Conservation (phyloP, 1,140 invertebrate genomes). For the Mesaphorura yosii region DNA sequence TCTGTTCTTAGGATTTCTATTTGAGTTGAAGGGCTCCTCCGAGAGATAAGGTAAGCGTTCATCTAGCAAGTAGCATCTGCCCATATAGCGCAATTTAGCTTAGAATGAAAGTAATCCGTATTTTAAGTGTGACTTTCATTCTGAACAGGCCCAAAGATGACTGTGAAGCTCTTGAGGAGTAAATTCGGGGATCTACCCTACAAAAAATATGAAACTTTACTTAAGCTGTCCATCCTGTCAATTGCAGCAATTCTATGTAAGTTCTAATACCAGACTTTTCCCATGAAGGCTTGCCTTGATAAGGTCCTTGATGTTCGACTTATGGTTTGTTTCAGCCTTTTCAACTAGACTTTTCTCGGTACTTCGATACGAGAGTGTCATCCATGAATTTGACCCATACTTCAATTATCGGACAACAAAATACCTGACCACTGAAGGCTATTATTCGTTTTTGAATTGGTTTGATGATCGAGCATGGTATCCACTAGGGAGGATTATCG, state of each 20-base stretch:
- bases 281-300: background rate
- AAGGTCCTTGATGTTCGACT: constrained; percentile 10
- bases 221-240: constrained; percentile 82
- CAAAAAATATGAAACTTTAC: constrained; percentile 87
- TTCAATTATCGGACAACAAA: constrained; percentile 97
- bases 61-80: no score
- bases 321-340: constrained; percentile 63
- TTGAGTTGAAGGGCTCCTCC: no score
- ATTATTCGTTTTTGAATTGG: constrained; percentile 98
- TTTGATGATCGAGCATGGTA: constrained; percentile 99
- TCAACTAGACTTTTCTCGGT: constrained; percentile 90
- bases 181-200: constrained; percentile 38
- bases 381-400: constrained; percentile 98
- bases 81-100: no score
- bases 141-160: no score
- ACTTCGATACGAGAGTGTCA: constrained; percentile 92
- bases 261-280: constrained; percentile 32
- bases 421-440: constrained; percentile 87
- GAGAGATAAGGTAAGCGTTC: no score
- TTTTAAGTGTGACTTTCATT: no score
- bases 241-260: constrained; percentile 86
- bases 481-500: constrained; percentile 90
- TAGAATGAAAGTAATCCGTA: no score
- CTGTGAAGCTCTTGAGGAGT: constrained; percentile 25
- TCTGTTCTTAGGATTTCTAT: no score